Evolutionary conservation across 2,888 invertebrate genomes (phyloP).

Genomic region (Drosophila neonasuta): DNA sequence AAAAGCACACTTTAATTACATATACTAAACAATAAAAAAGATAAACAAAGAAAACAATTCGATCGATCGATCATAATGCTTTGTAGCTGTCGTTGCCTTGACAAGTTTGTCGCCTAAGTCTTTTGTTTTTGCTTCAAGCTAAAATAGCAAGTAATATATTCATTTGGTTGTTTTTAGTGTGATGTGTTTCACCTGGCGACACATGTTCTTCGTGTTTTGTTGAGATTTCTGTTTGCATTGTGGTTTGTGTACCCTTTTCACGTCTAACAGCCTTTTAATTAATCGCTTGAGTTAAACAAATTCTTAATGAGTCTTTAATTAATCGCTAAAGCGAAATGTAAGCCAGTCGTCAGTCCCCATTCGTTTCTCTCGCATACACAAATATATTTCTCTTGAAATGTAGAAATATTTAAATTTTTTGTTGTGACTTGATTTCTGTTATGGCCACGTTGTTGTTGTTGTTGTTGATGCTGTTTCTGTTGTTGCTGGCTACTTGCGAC

Average conservation of each 20-base stretch:
- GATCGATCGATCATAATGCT: constrained; percentile 9
- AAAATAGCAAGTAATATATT: constrained; percentile 29
- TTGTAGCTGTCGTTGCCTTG: constrained; percentile 12
- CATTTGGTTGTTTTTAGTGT: constrained; percentile 9
- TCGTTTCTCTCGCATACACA: constrained; percentile 21
- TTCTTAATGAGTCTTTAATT: constrained; percentile 78
- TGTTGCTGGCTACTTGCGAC: constrained; percentile 22
- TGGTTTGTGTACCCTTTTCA: constrained; percentile 41
- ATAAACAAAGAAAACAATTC: not conserved
- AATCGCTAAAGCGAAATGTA: constrained; percentile 65
- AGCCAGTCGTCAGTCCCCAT: constrained; percentile 38
- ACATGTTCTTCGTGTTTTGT: constrained; percentile 34
- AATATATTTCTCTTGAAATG: constrained; percentile 7
- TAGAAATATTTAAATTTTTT: constrained; percentile 56
- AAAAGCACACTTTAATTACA: not conserved
- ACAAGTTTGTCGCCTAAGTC: constrained; percentile 51
- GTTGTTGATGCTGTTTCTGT: constrained; percentile 18
- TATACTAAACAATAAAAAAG: not conserved
- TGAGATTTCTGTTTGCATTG: constrained; percentile 19
- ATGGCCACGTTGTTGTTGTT: constrained; percentile 35
- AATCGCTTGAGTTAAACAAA: constrained; percentile 69
- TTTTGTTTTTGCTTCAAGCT: constrained; percentile 33
- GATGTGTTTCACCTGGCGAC: constrained; percentile 38
- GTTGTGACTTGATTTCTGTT: constrained; percentile 66
- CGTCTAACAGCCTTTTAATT: constrained; percentile 71